These are phyloP conservation scores for Cichladusa arquata DNA, from an alignment of 2,113 vertebrate genomes.

Conservation along the genomic window DNA sequence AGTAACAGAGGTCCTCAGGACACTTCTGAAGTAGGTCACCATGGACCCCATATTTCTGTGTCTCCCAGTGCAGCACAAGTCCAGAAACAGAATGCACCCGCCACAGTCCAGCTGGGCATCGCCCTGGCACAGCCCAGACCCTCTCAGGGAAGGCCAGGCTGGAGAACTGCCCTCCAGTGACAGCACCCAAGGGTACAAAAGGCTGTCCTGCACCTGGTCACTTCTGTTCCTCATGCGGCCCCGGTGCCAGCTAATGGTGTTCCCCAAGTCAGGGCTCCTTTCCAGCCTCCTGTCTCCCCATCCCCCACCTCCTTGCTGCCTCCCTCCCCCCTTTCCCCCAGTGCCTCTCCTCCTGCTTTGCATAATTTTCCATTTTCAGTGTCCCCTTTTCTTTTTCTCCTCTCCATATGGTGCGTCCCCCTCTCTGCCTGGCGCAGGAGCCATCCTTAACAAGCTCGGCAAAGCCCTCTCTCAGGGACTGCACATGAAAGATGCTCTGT, in stretches of 20 bases:
- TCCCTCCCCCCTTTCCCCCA: slow-evolving; percentile 39
- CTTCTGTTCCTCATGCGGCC: background rate
- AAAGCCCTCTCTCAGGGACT: slow-evolving; percentile 60
- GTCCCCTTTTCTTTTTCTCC: slow-evolving; percentile 66
- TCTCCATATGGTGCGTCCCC: slow-evolving; percentile 64
- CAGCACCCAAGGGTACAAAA: background rate
- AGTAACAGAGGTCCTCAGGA: slow-evolving; percentile 27
- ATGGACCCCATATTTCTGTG: accelerated
- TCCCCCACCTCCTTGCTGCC: slow-evolving; percentile 21
- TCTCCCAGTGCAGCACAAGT: background rate
- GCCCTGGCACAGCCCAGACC: background rate
- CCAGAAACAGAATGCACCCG: background rate
- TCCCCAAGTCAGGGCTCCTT: slow-evolving; percentile 25
- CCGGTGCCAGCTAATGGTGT: background rate
- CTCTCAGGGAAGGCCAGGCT: background rate
- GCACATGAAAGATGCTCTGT: slow-evolving; percentile 62
- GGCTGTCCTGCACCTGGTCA: background rate
- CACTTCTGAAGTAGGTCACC: slow-evolving; percentile 24
- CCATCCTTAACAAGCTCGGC: slow-evolving; percentile 59
- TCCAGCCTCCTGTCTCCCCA: slow-evolving; percentile 53
- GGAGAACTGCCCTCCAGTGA: background rate
- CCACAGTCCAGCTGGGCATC: background rate
- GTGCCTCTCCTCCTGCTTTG: slow-evolving; percentile 58
- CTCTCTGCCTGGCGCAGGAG: slow-evolving; percentile 62
- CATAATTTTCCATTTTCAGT: slow-evolving; percentile 72